Evolutionary conservation across 2,888 invertebrate species (phyloP).

Genomic region (Bugula neritina): DNA sequence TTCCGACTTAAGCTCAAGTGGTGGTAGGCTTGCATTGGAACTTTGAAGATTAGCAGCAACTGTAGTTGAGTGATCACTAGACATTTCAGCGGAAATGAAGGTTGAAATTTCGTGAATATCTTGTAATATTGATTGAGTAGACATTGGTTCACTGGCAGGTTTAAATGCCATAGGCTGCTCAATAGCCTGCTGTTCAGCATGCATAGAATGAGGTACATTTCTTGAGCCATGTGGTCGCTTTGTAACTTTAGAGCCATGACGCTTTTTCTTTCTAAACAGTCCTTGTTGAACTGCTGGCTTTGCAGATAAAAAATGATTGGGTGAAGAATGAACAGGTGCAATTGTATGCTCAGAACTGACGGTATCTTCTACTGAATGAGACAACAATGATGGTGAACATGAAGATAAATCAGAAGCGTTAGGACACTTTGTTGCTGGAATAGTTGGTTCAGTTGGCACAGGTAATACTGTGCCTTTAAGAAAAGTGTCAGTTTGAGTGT

Average conservation of each 20-base stretch:
- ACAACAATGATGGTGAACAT: neutral
- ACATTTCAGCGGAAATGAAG: too few relatives aligned
- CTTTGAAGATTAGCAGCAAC: too few relatives aligned
- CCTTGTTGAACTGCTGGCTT: conserved; percentile 6
- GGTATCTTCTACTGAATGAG: neutral
- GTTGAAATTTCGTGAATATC: too few relatives aligned
- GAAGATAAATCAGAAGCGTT: neutral
- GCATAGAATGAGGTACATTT: neutral
- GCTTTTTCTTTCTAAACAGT: conserved; percentile 2
- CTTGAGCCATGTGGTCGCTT: conserved; percentile 3
- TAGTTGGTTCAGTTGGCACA: neutral
- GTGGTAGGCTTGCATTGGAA: too few relatives aligned
- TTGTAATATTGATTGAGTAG: too few relatives aligned
- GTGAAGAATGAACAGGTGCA: too few relatives aligned
- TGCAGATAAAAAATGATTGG: too few relatives aligned
- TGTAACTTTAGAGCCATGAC: neutral
- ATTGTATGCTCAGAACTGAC: neutral
- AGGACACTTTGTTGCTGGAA: neutral
- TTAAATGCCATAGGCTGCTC: too few relatives aligned
- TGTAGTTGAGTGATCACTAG: too few relatives aligned
- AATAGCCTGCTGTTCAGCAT: too few relatives aligned
- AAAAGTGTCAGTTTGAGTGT: neutral
- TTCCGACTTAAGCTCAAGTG: too few relatives aligned
- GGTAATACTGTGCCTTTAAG: neutral
- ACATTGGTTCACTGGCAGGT: too few relatives aligned